Evolutionary conservation across 2,113 vertebrate species (phyloP), one percentile per base, ranked within the genome.

Genomic region (Tetrao urogallus): DNA sequence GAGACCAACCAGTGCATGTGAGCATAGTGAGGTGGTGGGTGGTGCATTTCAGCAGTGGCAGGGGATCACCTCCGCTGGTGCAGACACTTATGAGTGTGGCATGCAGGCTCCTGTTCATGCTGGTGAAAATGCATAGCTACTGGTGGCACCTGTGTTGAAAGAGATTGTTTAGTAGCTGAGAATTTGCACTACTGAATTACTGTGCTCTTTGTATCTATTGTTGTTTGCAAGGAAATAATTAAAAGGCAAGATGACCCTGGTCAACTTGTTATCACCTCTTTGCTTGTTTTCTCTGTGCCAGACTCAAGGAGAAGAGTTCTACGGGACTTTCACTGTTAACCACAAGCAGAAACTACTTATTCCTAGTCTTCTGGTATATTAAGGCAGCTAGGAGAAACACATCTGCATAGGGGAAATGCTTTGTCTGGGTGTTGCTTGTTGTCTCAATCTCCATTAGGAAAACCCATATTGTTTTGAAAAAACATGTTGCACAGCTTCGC

Each of bases 271-370:
- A 6, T 6, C 10, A 28, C 2, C 1, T 61, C 63, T 78, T 69
- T 69, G 1, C 5, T 69, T 82, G 38, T 6, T 2, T 71, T 0
- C 2, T 15, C 4, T 72, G 0, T 77, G 34, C 4, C 10, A 75
- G 14, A 3, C 8, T 21, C 6, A 9, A 27, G 21, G 4, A 64
- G 10, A 32, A 30, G 19, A 47, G 5, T 70, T 88, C 48, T 36
- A 8, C 8, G 47, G 20, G 7, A n/a, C 69, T 25, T 36, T 89
- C 16, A 32, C 27, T 48, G 30, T 77, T 73, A 13, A 52, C 0
- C 4, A 42, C 42, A 12, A 2, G 0, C 45, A 90, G 56, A 89
- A 87, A 61, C 10, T 27, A 4, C 16, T 90, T 27, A 4, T 14
- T 90, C 4, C 10, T 40, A 30, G 5, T 40, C 11, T 63, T 93